Evolutionary conservation across 2,797 vertebrate genomes (phyloP).

Genomic region (Columba guinea): DNA sequence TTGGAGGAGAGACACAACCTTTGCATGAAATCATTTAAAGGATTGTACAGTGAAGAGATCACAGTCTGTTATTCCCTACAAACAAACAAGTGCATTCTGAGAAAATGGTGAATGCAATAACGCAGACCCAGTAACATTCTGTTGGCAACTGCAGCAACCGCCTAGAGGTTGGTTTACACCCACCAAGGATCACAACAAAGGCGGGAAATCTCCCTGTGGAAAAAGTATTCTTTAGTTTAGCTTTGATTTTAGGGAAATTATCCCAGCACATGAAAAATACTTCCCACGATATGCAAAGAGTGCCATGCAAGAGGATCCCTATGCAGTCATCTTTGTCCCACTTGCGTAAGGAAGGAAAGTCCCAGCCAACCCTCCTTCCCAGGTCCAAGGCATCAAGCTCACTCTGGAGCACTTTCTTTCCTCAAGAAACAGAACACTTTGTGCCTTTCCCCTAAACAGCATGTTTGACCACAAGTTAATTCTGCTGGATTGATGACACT

Average conservation of each 20-base stretch:
- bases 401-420: background rate
- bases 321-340: background rate
- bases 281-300: background rate
- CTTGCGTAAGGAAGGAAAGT: background rate
- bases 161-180: background rate
- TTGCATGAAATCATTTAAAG: background rate
- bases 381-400: background rate
- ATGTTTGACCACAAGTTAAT: background rate
- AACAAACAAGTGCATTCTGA: background rate
- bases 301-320: background rate
- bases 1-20: background rate
- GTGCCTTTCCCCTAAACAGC: background rate
- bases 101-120: background rate
- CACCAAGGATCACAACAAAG: background rate
- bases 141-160: background rate
- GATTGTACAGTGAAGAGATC: background rate
- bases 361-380: background rate
- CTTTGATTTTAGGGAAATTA: background rate
- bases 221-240: background rate
- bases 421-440: background rate
- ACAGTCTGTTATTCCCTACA: background rate
- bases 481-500: background rate
- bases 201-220: background rate
- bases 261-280: background rate
- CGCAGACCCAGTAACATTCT: background rate